A percentile compares a stretch with the other conserved stretches of the same genome.
Evolutionary conservation across 35 echinoderm and acorn worm species (phyloP).

Genomic region (Amphiura filiformis): DNA sequence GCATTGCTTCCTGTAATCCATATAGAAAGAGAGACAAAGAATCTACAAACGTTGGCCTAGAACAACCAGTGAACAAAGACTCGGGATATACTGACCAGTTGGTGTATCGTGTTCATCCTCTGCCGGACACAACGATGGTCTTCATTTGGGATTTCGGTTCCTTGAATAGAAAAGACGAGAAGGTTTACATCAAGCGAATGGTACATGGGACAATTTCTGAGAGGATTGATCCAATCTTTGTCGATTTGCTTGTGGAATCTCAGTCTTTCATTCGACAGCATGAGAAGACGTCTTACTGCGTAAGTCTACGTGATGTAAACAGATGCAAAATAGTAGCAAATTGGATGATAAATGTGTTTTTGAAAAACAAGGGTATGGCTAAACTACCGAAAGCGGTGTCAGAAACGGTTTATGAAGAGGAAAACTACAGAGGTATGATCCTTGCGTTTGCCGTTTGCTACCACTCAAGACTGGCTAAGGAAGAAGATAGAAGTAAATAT

Average conservation of each 20-base stretch:
- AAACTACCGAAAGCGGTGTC: neutral
- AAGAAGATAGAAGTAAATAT: conserved; percentile 11
- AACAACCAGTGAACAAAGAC: too few relatives aligned
- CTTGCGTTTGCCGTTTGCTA: conserved; percentile 24
- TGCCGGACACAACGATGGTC: conserved; percentile 35
- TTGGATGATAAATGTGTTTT: conserved; percentile 4
- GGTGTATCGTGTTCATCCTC: conserved; percentile 38
- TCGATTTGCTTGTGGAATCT: conserved; percentile 25
- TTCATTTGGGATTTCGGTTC: conserved; percentile 40
- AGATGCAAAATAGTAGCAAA: conserved; percentile 7
- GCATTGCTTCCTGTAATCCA: conserved; percentile 33
- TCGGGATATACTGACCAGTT: neutral
- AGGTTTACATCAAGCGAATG: conserved; percentile 31
- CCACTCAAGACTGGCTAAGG: conserved; percentile 16
- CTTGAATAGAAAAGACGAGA: conserved; percentile 26
- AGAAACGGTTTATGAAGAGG: neutral
- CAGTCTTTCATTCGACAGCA: conserved; percentile 18
- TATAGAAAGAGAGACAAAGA: neutral
- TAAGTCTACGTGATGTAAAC: conserved; percentile 25
- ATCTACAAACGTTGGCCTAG: neutral
- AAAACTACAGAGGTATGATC: neutral
- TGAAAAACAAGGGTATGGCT: conserved; percentile 15
- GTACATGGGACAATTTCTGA: neutral
- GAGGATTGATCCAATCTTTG: neutral
- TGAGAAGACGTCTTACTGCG: conserved; percentile 18